A percentile compares a stretch with the other conserved stretches of the same genome.
Conservation (phyloP, 2,888 invertebrate genomes). For the Spilosoma lubricipeda region DNA sequence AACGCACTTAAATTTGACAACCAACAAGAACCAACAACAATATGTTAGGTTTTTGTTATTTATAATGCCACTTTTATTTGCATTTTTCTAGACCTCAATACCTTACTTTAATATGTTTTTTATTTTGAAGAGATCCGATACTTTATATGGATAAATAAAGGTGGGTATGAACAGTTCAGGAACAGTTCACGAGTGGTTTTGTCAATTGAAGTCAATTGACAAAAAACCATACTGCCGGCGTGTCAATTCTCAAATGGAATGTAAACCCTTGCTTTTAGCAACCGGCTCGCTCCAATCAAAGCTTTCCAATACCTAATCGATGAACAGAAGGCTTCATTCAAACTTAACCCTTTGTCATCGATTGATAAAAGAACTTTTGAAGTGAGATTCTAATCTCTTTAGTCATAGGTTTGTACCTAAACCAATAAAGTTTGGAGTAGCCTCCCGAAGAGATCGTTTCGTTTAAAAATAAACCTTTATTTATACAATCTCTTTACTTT, state of each 20-base stretch:
- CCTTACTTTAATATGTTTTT: too few relatives aligned
- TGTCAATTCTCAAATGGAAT: slow-evolving; percentile 28
- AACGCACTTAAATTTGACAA: too few relatives aligned
- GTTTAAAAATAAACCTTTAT: slow-evolving; percentile 44
- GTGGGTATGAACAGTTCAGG: too few relatives aligned
- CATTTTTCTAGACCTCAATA: too few relatives aligned
- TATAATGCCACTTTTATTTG: too few relatives aligned
- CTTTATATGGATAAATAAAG: too few relatives aligned
- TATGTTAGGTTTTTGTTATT: too few relatives aligned
- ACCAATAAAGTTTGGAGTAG: slow-evolving; percentile 48
- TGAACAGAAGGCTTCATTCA: slow-evolving; percentile 48
- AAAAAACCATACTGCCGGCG: slow-evolving; percentile 24
- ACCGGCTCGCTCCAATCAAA: slow-evolving; percentile 31
- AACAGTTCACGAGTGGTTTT: slow-evolving; percentile 29
- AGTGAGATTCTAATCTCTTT: slow-evolving; percentile 51
- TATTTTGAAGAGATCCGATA: too few relatives aligned
- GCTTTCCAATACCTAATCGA: slow-evolving; percentile 46
- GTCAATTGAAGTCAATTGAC: slow-evolving; percentile 48
- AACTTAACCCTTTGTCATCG: slow-evolving; percentile 52
- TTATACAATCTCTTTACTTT: slow-evolving; percentile 35
- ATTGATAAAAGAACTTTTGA: slow-evolving; percentile 50
- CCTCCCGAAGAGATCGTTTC: slow-evolving; percentile 41
- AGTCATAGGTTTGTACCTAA: slow-evolving; percentile 42
- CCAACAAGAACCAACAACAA: too few relatives aligned
- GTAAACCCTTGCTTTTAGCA: slow-evolving; percentile 18